Conservation (phyloP, 2,888 invertebrate species). For the Meandrusa payeni region DNA sequence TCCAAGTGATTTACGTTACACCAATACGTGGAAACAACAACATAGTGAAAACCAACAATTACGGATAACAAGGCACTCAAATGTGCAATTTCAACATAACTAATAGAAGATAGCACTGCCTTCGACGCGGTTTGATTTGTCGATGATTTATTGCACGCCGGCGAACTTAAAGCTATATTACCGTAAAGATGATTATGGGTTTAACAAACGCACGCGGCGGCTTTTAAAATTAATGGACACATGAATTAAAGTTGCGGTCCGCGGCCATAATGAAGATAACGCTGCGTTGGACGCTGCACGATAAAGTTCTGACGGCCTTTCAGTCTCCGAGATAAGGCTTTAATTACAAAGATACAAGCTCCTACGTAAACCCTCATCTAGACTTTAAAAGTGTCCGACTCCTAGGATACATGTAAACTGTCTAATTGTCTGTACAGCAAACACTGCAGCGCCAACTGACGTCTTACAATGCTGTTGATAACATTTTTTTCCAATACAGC, state of each 20-base stretch:
- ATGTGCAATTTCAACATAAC: constrained; percentile 49
- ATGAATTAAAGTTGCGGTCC: constrained; percentile 68
- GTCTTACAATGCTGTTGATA: constrained; percentile 19
- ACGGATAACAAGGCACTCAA: constrained; percentile 39
- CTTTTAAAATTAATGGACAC: constrained; percentile 74
- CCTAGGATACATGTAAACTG: constrained; percentile 25
- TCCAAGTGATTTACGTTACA: constrained; percentile 21
- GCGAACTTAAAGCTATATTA: constrained; percentile 53
- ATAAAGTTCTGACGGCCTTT: constrained; percentile 72
- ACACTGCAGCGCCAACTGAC: constrained; percentile 6
- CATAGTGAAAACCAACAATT: constrained; percentile 46
- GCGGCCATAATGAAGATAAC: constrained; percentile 75
- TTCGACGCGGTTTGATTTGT: constrained; percentile 62
- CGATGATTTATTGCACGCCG: constrained; percentile 58
- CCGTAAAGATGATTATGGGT: constrained; percentile 65
- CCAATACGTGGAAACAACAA: constrained; percentile 17
- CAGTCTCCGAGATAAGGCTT: constrained; percentile 62
- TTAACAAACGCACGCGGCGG: constrained; percentile 60
- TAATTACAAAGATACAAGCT: constrained; percentile 65
- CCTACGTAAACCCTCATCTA: constrained; percentile 29
- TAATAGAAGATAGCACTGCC: constrained; percentile 40
- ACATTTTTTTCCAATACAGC: constrained; percentile 13
- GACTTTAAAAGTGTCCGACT: constrained; percentile 27
- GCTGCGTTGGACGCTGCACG: constrained; percentile 55
- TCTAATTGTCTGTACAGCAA: constrained; percentile 19